phyloP scores from a whole-genome alignment of 1,140 invertebrate species.

The Drosophila mojavensis region DNA sequence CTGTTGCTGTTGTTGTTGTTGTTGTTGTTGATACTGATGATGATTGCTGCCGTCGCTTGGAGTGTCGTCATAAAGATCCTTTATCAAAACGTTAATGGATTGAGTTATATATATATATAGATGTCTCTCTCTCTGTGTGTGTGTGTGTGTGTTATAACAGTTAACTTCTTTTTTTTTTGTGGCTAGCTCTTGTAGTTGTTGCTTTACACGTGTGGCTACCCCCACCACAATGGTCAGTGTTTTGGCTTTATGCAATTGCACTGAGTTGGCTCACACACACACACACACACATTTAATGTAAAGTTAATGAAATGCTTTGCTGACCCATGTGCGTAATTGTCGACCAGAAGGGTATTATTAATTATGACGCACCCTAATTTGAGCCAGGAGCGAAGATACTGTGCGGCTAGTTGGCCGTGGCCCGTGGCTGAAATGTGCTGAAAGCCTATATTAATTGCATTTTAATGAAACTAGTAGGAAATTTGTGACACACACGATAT shows the following conservation, averaged over 20 bases:
- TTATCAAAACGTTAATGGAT: constrained; percentile 83
- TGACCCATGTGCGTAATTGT: constrained; percentile 45
- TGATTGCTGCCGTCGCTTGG: constrained; percentile 72
- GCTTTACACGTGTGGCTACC: background rate
- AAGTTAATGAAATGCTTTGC: constrained; percentile 73
- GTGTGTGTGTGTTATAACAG: background rate
- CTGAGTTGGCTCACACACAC: constrained; percentile 15
- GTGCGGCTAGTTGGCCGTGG: background rate
- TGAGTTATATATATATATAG: constrained; percentile 52
- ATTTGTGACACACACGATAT: constrained; percentile 19
- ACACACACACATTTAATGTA: constrained; percentile 50
- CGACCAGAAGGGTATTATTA: constrained; percentile 65
- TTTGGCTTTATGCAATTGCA: constrained; percentile 54
- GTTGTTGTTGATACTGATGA: constrained; percentile 69
- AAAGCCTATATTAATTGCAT: constrained; percentile 80
- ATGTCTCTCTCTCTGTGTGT: background rate
- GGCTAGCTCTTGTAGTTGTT: background rate
- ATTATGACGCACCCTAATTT: constrained; percentile 78
- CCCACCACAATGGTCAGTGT: constrained; percentile 25
- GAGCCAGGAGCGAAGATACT: constrained; percentile 10
- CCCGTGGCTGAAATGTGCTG: constrained; percentile 53
- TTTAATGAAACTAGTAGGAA: constrained; percentile 69
- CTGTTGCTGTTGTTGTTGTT: constrained; percentile 50
- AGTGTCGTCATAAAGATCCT: constrained; percentile 84
- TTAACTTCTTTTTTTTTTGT: constrained; percentile 2